phyloP scores from a whole-genome alignment of 1,140 invertebrate species.

The Drosophila cardini region DNA sequence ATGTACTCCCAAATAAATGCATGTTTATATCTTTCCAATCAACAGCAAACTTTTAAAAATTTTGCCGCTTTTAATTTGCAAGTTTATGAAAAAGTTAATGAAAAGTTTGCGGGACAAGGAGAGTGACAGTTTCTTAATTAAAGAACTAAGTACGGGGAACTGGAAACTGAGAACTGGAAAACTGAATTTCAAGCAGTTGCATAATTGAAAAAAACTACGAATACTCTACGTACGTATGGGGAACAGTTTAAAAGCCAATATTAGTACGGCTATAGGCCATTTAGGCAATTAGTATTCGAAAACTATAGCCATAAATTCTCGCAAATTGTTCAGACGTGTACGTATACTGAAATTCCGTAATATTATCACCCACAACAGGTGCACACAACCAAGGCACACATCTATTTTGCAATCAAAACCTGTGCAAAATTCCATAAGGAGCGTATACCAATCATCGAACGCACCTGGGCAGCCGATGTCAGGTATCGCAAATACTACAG shows the following conservation, averaged over 20 bases:
- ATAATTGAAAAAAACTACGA: background rate
- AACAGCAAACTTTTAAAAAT: background rate
- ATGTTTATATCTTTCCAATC: background rate
- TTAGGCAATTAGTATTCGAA: constrained; percentile 67
- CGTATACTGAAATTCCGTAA: constrained; percentile 31
- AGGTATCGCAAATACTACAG: constrained; percentile 91
- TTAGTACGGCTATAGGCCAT: constrained; percentile 6
- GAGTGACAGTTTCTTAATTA: background rate
- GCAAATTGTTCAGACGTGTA: constrained; percentile 38
- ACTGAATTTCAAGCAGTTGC: background rate
- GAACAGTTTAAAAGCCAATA: constrained; percentile 21
- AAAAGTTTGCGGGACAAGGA: background rate
- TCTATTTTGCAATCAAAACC: constrained; percentile 95
- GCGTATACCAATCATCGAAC: constrained; percentile 90
- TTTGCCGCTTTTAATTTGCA: background rate
- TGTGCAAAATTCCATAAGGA: constrained; percentile 92
- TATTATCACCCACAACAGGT: constrained; percentile 50
- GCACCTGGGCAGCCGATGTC: constrained; percentile 91
- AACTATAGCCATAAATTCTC: constrained; percentile 70
- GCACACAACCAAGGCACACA: constrained; percentile 68
- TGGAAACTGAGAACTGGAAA: background rate
- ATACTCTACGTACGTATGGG: background rate
- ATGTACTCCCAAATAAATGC: too few species aligned
- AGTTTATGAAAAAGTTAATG: background rate
- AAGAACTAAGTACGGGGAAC: background rate